Evolutionary conservation across 2,888 invertebrate species (phyloP), one percentile per base, ranked within the genome.

Genomic region (Acanthoscelides obtectus): DNA sequence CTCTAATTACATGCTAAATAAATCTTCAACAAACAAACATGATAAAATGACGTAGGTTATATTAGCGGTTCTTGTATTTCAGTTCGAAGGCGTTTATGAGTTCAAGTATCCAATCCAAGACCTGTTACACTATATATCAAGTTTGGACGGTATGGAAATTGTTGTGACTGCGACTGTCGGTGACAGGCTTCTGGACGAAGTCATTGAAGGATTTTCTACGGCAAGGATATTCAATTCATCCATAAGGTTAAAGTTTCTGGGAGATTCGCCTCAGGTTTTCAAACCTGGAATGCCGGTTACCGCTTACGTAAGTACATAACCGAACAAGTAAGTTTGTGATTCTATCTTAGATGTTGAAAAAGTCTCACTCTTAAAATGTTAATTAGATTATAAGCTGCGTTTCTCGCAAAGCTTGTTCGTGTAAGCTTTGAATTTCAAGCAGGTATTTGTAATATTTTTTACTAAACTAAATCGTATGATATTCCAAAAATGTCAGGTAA

Each of bases 241-340:
- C 6, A 88, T 97, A 6, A 90, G 91, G 70, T 89, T 98, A 0
- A 89, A 91, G 64, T 96, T 98, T 85, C 88, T 98, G 1, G 98
- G 98, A 0, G 96, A 95, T 45, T 90, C 93, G 0, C 95, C 98
- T 6, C 96, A 98, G 85, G 93, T 98, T 20, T 98, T 98, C 86
- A 98, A 98, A 84, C 98, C 98, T 0, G 89, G 94, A 8, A 97
- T 98, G 94, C 95, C 97, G 0, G 93, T 96, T 80, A 92, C 92
- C 75, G 89, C 92, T 68, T 95, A 95, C 84, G 94, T 94, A 85
- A 90, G 92, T 87, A 67, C n/a, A n/a, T n/a, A 1, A 20, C 20
- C 66, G 5, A 45, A 45, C 17, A 25, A n/a, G n/a, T n/a, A n/a
- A n/a, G n/a, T n/a, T n/a, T n/a, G n/a, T n/a, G n/a, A n/a, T n/a